Evolutionary conservation across 2,797 vertebrate species (phyloP).

Genomic region (Onychomys arenicola): DNA sequence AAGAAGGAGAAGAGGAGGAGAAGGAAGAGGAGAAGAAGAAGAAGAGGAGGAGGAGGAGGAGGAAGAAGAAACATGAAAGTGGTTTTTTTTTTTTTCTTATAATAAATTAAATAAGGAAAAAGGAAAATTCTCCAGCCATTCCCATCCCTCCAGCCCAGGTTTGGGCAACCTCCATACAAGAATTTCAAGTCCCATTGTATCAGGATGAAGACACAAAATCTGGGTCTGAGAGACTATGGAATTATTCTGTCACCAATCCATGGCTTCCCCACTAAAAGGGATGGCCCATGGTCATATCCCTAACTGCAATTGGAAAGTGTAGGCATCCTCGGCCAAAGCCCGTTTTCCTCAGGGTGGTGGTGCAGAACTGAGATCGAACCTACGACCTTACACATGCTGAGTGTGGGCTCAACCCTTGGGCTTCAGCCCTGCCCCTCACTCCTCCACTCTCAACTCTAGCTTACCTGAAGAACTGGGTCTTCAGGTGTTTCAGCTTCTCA

Average conservation of each 20-base stretch:
- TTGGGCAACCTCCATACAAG: background rate
- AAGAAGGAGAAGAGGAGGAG: no score
- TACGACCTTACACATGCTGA: background rate
- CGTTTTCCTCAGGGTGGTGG: fast-evolving
- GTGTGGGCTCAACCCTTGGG: no score
- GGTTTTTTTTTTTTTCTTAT: background rate
- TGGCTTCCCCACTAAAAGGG: background rate
- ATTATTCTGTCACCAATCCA: background rate
- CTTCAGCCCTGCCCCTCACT: background rate
- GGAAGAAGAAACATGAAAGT: background rate
- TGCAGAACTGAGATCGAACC: background rate
- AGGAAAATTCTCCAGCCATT: background rate
- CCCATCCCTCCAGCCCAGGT: background rate
- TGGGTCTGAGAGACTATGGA: background rate
- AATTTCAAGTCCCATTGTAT: background rate
- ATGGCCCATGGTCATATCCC: background rate
- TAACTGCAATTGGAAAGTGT: background rate
- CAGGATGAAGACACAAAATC: background rate
- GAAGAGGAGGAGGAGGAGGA: background rate
- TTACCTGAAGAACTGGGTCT: background rate
- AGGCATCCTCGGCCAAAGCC: background rate
- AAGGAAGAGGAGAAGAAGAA: no score
- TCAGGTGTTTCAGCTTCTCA: background rate
- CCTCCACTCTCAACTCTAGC: background rate
- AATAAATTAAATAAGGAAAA: background rate